Evolutionary conservation across 2,797 vertebrate species (phyloP), one percentile per base, ranked within the genome.

Genomic region (Xiphorhynchus erythropygius): DNA sequence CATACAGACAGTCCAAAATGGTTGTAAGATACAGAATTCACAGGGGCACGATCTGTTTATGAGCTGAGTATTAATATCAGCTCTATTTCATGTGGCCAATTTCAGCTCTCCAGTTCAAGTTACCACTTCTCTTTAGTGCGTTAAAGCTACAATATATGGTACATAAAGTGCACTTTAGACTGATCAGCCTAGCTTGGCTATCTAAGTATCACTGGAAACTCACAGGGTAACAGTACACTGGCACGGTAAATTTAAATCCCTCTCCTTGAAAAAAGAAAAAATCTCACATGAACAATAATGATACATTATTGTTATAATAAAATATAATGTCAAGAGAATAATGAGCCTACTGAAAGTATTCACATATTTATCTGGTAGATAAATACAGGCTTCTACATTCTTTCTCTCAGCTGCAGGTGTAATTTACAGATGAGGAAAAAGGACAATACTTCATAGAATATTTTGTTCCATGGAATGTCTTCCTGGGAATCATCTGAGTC

Each of bases 211-310:
- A 74, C 49, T 83, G 41, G 8, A 81, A 44, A n/a, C 16, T 83
- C 35, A 85, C 25, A 80, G 4, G 13, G 1, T 37, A 68, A 69
- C 18, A 33, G 3, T 27, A 7, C 13, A 32, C 32, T 17, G n/a
- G 50, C 64, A 86, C 21, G 6, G 14, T 35, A 71, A 50, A 90
- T 82, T 70, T 47, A 82, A 84, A 84, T n/a, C 14, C 11, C 13
- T 35, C 41, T 53, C 65, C 41, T 49, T 39, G 14, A 2, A 27
- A 46, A 52, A 86, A 83, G 44, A 46, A 46, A 46, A 22, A 46
- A 46, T 46, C 21, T 63, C 71, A 55, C 6, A 19, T 10, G 18
- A 85, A 56, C 0, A 0, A 24, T 81, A 83, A 3, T 8, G 23
- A 73, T 44, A 65, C 11, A 47, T 35, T 44, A 57, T n/a, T 85